Evolutionary conservation across 2,113 vertebrate species (phyloP).

Genomic region (Microcebus griseorufus): DNA sequence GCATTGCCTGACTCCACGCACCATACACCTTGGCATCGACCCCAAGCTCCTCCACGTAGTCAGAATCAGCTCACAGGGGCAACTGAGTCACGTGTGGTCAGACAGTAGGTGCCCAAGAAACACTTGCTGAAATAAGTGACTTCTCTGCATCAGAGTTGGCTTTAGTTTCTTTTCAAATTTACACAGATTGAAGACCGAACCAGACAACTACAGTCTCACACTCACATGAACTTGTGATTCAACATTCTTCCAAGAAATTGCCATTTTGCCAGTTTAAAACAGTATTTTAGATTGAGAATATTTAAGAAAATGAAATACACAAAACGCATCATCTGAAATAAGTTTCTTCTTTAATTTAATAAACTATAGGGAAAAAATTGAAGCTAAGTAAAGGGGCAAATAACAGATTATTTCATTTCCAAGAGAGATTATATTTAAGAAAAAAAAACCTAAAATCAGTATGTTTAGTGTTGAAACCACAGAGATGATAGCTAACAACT

Average conservation of each 20-base stretch:
- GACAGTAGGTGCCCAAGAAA: neutral
- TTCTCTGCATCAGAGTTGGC: neutral
- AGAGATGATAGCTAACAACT: neutral
- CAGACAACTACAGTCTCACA: neutral
- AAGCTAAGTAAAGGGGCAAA: neutral
- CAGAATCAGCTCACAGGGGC: neutral
- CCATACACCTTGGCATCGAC: accelerated
- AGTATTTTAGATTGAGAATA: neutral
- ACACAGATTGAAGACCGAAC: neutral
- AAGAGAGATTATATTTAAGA: neutral
- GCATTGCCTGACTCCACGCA: neutral
- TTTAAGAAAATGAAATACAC: neutral
- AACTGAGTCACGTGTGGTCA: neutral
- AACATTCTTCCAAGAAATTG: neutral
- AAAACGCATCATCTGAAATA: neutral
- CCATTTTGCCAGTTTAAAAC: neutral
- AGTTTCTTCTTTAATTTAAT: neutral
- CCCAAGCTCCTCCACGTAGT: neutral
- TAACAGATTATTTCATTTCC: slow-evolving; percentile 26
- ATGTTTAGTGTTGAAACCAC: slow-evolving; percentile 42
- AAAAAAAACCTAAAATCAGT: neutral
- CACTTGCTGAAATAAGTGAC: neutral
- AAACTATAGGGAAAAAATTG: neutral
- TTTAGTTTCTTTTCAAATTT: slow-evolving; percentile 7
- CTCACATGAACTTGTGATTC: neutral